Evolutionary conservation across 2,113 vertebrate species (phyloP).

Genomic region (Sinocyclocheilus maitianheensis): DNA sequence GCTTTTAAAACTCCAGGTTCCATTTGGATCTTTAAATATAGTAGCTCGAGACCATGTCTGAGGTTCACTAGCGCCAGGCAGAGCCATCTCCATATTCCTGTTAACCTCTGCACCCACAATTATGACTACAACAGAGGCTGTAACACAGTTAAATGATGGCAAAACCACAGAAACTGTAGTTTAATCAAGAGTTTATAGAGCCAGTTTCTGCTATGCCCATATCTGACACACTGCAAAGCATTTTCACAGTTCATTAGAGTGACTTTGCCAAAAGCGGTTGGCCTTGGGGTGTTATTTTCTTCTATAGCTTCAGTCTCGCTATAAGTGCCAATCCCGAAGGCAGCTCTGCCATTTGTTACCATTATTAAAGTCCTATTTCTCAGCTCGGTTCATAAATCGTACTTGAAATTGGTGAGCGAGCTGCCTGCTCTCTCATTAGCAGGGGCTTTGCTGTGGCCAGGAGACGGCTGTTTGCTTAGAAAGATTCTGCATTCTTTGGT

Average conservation of each 20-base stretch:
- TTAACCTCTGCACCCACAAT: conserved; percentile 64
- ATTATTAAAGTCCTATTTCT: conserved; percentile 79
- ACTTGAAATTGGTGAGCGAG: conserved; percentile 65
- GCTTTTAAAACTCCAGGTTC: conserved; percentile 31
- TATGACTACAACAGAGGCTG: conserved; percentile 60
- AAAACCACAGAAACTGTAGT: conserved; percentile 69
- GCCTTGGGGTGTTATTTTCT: conserved; percentile 48
- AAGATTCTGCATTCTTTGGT: conserved; percentile 6
- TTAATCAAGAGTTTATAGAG: conserved; percentile 73
- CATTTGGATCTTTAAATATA: conserved; percentile 36
- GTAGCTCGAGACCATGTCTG: conserved; percentile 27
- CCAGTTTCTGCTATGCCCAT: conserved; percentile 66
- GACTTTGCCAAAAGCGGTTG: conserved; percentile 54
- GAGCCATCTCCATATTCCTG: conserved; percentile 62
- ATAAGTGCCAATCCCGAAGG: conserved; percentile 52
- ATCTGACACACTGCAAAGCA: conserved; percentile 74
- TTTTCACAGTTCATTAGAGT: conserved; percentile 76
- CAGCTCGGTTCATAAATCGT: conserved; percentile 67
- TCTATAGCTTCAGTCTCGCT: conserved; percentile 33
- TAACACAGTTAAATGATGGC: conserved; percentile 64
- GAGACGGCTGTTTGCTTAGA: conserved; percentile 11
- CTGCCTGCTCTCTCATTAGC: conserved; percentile 32
- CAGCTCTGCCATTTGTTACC: conserved; percentile 66
- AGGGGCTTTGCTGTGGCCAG: conserved; percentile 12
- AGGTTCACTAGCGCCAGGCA: conserved; percentile 65